Evolutionary conservation across 2,113 vertebrate species (phyloP).

Genomic region (Cariama cristata): DNA sequence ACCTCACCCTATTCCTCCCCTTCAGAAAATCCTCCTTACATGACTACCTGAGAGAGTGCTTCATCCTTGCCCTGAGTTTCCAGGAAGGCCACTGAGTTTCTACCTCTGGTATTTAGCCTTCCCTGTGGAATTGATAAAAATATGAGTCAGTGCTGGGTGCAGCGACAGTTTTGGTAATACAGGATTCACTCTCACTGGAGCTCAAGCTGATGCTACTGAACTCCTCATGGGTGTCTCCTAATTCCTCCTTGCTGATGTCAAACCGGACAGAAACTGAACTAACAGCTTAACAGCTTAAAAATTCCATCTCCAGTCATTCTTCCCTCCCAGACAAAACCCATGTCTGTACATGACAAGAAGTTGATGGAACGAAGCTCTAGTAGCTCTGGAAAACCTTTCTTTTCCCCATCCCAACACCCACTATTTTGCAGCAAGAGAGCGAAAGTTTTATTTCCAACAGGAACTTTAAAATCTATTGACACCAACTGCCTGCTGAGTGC

Average conservation of each 20-base stretch:
- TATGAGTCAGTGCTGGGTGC: neutral
- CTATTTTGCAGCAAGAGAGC: neutral
- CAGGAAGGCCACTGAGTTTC: neutral
- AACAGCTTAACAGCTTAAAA: neutral
- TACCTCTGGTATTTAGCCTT: neutral
- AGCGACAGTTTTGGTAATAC: neutral
- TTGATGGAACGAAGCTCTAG: neutral
- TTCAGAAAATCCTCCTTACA: neutral
- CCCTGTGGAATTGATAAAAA: neutral
- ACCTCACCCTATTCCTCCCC: neutral
- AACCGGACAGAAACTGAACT: neutral
- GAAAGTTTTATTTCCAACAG: neutral
- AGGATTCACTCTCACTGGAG: neutral
- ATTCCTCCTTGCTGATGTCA: neutral
- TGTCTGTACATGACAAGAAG: neutral
- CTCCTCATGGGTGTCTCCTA: neutral
- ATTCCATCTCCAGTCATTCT: neutral
- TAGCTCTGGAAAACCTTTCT: neutral
- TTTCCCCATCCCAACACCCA: neutral
- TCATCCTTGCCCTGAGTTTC: neutral
- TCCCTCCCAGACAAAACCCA: neutral
- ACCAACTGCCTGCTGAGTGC: neutral
- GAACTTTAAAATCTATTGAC: neutral
- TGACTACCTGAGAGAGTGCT: neutral
- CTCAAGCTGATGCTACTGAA: neutral